A percentile compares a stretch with the other conserved stretches of the same genome.
Evolutionary conservation across 2,888 invertebrate genomes (phyloP).

Genomic region (Yponomeuta cagnagella): DNA sequence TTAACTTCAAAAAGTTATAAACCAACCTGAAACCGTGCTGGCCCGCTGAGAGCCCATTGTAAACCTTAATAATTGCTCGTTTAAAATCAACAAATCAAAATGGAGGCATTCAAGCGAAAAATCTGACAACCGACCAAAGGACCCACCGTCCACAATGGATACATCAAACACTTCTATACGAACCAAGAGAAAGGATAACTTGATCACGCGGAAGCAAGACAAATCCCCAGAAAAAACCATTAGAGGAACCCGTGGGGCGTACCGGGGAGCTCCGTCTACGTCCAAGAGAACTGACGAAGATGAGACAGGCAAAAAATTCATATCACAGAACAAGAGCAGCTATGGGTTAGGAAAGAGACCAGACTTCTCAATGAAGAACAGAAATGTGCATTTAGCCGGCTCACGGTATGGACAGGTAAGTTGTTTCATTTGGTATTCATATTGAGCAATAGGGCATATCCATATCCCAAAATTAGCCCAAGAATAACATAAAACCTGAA

Average conservation of each 20-base stretch:
- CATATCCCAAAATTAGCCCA: no score
- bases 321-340: conserved; percentile 60
- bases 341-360: conserved; percentile 68
- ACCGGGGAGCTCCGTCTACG: conserved; percentile 59
- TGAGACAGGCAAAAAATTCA: conserved; percentile 66
- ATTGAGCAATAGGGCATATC: no score
- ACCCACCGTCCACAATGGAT: conserved; percentile 52
- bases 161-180: conserved; percentile 61
- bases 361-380: conserved; percentile 65
- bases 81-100: conserved; percentile 3
- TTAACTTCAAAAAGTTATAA: neutral
- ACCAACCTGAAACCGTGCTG: neutral
- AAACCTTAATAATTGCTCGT: neutral
- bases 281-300: conserved; percentile 60
- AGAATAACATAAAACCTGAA: no score
- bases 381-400: conserved; percentile 68
- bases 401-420: conserved; percentile 72
- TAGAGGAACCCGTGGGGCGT: conserved; percentile 63
- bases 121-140: conserved; percentile 13
- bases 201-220: conserved; percentile 69
- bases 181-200: conserved; percentile 65
- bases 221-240: conserved; percentile 72
- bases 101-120: conserved; percentile 13
- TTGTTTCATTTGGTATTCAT: neutral
- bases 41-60: neutral